A percentile compares a stretch with the other conserved stretches of the same genome.
phyloP scores from a whole-genome alignment of 2,113 vertebrate species.

The Nannospalax galili region DNA sequence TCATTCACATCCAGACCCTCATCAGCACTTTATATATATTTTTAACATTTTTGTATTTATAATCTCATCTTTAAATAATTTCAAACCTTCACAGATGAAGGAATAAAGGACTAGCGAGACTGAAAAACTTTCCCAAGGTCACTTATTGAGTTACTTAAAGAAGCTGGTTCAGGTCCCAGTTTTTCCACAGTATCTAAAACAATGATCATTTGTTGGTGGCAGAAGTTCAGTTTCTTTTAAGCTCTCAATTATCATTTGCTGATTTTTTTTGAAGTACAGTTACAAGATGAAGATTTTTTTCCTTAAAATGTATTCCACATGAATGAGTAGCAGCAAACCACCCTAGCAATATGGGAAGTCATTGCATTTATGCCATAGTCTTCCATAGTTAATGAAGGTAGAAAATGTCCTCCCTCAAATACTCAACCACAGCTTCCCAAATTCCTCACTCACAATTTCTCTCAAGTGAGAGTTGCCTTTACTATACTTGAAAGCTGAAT shows the following conservation, averaged over 20 bases:
- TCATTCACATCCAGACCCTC: conserved; percentile 42
- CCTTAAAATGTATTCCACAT: conserved; percentile 21
- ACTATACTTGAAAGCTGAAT: conserved; percentile 70
- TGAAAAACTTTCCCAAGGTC: conserved; percentile 34
- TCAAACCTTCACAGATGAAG: neutral
- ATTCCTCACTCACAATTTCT: conserved; percentile 5
- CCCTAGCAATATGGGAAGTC: neutral
- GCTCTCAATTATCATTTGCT: neutral
- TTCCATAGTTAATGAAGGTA: conserved; percentile 38
- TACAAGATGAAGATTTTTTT: conserved; percentile 29
- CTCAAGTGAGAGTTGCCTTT: conserved; percentile 58
- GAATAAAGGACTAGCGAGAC: neutral
- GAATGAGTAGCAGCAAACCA: neutral
- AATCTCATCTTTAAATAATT: conserved; percentile 29
- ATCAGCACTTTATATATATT: conserved; percentile 1
- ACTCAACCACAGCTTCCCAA: conserved; percentile 5
- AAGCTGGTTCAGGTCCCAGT: neutral
- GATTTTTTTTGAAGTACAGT: conserved; percentile 26
- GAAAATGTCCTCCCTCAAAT: conserved; percentile 16
- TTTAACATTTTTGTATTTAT: conserved; percentile 55
- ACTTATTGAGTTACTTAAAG: conserved; percentile 9
- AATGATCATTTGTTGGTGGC: neutral
- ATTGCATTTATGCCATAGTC: neutral
- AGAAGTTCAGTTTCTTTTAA: conserved; percentile 19
- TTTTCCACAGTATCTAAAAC: neutral